Evolutionary conservation across 1,140 invertebrate species (phyloP).

Genomic region (Brachystomella parvula): DNA sequence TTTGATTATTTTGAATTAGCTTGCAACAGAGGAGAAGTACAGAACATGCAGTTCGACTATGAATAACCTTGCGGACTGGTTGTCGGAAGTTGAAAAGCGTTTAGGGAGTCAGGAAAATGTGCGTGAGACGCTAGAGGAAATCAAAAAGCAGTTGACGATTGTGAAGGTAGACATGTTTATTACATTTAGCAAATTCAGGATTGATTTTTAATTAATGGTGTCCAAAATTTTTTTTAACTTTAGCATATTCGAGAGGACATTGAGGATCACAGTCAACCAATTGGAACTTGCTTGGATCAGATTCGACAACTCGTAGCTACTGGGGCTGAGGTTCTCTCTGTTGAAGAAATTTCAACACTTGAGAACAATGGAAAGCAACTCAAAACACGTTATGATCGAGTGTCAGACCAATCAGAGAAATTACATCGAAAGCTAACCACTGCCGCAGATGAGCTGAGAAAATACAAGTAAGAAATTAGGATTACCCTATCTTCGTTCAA

Average conservation of each 20-base stretch:
- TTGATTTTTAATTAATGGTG: constrained; percentile 34
- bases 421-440: constrained; percentile 65
- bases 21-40: constrained; percentile 90
- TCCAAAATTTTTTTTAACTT: too few species aligned
- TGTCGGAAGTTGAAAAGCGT: constrained; percentile 73
- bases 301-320: constrained; percentile 81
- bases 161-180: constrained; percentile 57
- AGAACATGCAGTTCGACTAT: constrained; percentile 76
- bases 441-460: constrained; percentile 76
- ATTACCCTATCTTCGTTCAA: neutral
- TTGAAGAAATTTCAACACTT: constrained; percentile 75
- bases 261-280: constrained; percentile 72
- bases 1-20: constrained; percentile 48
- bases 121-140: constrained; percentile 76
- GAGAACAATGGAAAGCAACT: constrained; percentile 74
- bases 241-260: constrained; percentile 86
- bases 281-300: constrained; percentile 81
- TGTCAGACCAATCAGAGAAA: constrained; percentile 65
- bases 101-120: constrained; percentile 79
- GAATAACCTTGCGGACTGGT: constrained; percentile 77
- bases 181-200: constrained; percentile 1
- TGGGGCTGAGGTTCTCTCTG: constrained; percentile 77
- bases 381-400: constrained; percentile 74
- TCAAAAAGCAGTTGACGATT: constrained; percentile 79
- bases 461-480: constrained; percentile 59